phyloP scores from a whole-genome alignment of 2,113 vertebrate species.

The Channa argus region DNA sequence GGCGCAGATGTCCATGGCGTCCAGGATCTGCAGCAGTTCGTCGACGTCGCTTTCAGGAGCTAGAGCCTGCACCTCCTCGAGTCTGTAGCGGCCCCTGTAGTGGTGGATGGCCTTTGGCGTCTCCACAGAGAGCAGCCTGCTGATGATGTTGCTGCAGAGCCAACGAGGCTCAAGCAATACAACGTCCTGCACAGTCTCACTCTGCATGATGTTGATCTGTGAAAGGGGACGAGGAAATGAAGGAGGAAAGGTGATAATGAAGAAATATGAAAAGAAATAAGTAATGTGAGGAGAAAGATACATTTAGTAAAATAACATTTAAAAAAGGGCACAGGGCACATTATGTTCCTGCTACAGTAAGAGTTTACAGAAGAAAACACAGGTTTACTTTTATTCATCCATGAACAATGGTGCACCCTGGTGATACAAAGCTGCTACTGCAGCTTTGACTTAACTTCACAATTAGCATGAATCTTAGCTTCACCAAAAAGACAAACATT shows the following conservation, averaged over 20 bases:
- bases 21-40: constrained; percentile 95
- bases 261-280: background rate
- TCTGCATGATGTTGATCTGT: constrained; percentile 99
- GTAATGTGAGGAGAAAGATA: too few species aligned
- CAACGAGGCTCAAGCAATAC: constrained; percentile 97
- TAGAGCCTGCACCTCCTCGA: constrained; percentile 94
- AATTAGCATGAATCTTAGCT: too few species aligned
- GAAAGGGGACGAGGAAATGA: background rate
- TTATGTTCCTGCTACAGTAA: background rate
- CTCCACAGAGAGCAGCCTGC: constrained; percentile 92
- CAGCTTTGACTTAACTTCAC: too few species aligned
- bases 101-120: constrained; percentile 97
- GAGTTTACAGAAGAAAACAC: background rate
- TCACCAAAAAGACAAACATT: too few species aligned
- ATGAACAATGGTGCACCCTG: constrained; percentile 13
- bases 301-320: too few species aligned
- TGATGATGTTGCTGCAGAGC: constrained; percentile 92
- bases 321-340: too few species aligned
- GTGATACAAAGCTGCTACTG: too few species aligned
- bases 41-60: constrained; percentile 94
- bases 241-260: background rate
- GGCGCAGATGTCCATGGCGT: constrained; percentile 97
- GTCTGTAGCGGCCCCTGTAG: constrained; percentile 95
- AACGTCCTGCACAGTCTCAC: constrained; percentile 97
- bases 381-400: background rate